Evolutionary conservation across 1,140 invertebrate genomes (phyloP).

Genomic region (Trichonephila clavipes): DNA sequence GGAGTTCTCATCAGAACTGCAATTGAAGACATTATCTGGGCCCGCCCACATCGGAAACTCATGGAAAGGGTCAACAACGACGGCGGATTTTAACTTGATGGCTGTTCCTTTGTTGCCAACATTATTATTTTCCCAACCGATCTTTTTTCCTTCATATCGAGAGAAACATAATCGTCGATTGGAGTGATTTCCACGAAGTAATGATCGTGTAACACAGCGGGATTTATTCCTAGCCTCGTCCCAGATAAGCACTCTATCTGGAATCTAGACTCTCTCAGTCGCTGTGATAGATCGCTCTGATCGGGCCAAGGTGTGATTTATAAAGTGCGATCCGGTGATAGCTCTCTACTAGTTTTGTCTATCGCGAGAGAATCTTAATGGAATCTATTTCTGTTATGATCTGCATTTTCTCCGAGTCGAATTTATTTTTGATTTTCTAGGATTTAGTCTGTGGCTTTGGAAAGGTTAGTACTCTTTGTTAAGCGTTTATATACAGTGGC

Average conservation of each 20-base stretch:
- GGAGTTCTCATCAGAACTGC: neutral
- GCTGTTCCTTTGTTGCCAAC: neutral
- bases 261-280: neutral
- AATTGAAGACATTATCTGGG: slow-evolving; percentile 23
- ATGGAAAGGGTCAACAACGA: slow-evolving; percentile 7
- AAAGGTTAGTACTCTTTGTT: no score
- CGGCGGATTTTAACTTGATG: slow-evolving; percentile 28
- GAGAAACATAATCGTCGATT: slow-evolving; percentile 29
- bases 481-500: no score
- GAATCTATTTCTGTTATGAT: slow-evolving; percentile 1
- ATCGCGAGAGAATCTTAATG: neutral
- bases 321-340: neutral
- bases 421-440: no score
- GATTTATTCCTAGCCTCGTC: neutral
- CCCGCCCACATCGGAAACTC: slow-evolving; percentile 17
- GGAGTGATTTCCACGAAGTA: slow-evolving; percentile 6
- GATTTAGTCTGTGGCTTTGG: no score
- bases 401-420: neutral
- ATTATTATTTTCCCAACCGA: slow-evolving; percentile 16
- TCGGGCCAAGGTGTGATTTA: slow-evolving; percentile 2
- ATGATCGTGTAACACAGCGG: slow-evolving; percentile 21
- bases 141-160: neutral
- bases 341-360: neutral
- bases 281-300: neutral
- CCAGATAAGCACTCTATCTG: neutral